Conservation (phyloP, 64 coral and sea anemone species). For the Stichodactyla mertensii region DNA sequence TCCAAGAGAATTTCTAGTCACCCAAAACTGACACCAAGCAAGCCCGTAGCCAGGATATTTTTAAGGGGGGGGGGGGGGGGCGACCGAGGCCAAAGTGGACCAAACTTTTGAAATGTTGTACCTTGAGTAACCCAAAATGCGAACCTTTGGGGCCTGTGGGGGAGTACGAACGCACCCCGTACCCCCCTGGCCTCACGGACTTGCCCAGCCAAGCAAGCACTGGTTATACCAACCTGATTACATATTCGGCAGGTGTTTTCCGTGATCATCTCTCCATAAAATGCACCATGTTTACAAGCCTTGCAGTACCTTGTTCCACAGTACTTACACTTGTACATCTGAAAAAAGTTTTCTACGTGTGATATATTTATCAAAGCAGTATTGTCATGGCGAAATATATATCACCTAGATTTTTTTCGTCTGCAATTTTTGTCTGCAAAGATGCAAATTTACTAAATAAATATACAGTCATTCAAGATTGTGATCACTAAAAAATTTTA, state of each 20-base stretch:
- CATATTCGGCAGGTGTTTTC: slow-evolving; percentile 62
- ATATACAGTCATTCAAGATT: background rate
- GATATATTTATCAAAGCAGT: background rate
- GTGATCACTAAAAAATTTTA: background rate
- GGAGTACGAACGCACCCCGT: too few relatives aligned
- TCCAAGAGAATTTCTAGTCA: too few relatives aligned
- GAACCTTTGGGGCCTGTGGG: too few relatives aligned
- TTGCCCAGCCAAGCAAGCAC: background rate
- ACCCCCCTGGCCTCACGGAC: too few relatives aligned
- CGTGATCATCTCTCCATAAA: slow-evolving; percentile 81
- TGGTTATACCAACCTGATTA: slow-evolving; percentile 62
- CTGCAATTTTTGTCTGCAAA: too few relatives aligned
- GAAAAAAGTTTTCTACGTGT: background rate
- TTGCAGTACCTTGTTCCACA: slow-evolving; percentile 87
- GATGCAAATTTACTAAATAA: background rate
- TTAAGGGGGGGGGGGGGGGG: too few relatives aligned
- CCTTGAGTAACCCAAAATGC: too few relatives aligned
- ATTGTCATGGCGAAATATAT: background rate
- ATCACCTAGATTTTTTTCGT: background rate
- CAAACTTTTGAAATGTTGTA: too few relatives aligned
- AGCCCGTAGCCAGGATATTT: too few relatives aligned
- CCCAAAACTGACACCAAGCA: too few relatives aligned
- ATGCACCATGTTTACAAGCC: slow-evolving; percentile 73
- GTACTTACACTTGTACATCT: slow-evolving; percentile 84
- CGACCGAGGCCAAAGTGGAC: too few relatives aligned